phyloP scores from a whole-genome alignment of 2,113 vertebrate genomes.

The Zosterops pallidus region DNA sequence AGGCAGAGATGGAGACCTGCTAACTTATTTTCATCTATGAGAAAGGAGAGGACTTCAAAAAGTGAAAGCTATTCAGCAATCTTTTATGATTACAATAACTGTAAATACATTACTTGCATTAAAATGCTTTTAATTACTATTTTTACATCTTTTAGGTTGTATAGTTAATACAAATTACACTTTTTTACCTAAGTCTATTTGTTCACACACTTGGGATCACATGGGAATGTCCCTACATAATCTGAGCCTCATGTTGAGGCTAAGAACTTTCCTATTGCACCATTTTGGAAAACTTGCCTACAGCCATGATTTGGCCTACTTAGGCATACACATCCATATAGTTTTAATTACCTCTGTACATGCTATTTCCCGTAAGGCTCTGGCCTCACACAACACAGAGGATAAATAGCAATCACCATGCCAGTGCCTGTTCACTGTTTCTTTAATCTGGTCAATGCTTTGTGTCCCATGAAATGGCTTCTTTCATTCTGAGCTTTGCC shows the following conservation, averaged over 20 bases:
- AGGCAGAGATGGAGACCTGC: background rate
- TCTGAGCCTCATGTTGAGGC: background rate
- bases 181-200: background rate
- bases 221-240: background rate
- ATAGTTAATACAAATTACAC: background rate
- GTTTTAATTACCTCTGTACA: slow-evolving; percentile 4
- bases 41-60: background rate
- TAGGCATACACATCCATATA: background rate
- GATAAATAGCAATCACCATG: background rate
- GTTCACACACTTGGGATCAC: background rate
- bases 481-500: background rate
- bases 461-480: background rate
- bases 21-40: background rate
- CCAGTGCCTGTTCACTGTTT: background rate
- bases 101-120: background rate
- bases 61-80: background rate
- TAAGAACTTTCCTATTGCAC: background rate
- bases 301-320: background rate
- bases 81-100: background rate
- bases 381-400: background rate
- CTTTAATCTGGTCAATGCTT: background rate
- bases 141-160: background rate
- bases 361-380: background rate
- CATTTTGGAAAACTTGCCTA: background rate
- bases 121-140: background rate